Conservation (phyloP, 2,113 vertebrate species). For the Terrapene triunguis region DNA sequence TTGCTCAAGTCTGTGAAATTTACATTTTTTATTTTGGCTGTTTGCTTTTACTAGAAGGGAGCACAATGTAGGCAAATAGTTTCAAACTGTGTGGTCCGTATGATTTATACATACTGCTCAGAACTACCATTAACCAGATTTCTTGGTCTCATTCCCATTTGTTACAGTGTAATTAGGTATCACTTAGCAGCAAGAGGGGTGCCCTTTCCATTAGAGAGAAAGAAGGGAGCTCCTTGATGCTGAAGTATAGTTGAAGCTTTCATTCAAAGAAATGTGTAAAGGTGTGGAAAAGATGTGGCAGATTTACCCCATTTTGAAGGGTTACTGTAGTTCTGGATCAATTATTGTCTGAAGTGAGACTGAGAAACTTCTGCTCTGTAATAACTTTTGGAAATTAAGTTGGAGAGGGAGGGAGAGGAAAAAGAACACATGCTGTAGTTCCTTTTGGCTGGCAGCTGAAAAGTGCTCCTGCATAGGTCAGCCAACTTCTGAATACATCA, state of each 20-base stretch:
- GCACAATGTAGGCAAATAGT: slow-evolving; percentile 64
- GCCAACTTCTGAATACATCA: not conserved
- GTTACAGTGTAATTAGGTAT: slow-evolving; percentile 59
- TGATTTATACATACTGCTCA: slow-evolving; percentile 60
- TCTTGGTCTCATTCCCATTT: slow-evolving; percentile 68
- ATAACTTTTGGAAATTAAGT: not conserved
- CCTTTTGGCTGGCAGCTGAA: not conserved
- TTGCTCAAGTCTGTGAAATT: slow-evolving; percentile 55
- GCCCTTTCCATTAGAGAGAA: slow-evolving; percentile 25
- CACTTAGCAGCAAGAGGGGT: slow-evolving; percentile 46
- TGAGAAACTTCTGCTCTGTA: not conserved
- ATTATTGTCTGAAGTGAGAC: not conserved
- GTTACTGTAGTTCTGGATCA: not conserved
- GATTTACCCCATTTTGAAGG: slow-evolving; percentile 12
- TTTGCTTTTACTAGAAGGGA: slow-evolving; percentile 67
- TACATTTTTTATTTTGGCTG: slow-evolving; percentile 65
- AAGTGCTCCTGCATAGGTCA: not conserved
- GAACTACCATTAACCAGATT: slow-evolving; percentile 50
- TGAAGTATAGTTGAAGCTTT: not conserved
- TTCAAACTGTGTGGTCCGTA: slow-evolving; percentile 71
- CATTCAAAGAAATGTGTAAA: not conserved
- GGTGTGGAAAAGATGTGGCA: not conserved
- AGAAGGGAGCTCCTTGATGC: not conserved
- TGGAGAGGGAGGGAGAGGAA: not conserved
- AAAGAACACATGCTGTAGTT: not conserved